Evolutionary conservation across 2,888 invertebrate genomes (phyloP).

Genomic region (Allygus modestus): DNA sequence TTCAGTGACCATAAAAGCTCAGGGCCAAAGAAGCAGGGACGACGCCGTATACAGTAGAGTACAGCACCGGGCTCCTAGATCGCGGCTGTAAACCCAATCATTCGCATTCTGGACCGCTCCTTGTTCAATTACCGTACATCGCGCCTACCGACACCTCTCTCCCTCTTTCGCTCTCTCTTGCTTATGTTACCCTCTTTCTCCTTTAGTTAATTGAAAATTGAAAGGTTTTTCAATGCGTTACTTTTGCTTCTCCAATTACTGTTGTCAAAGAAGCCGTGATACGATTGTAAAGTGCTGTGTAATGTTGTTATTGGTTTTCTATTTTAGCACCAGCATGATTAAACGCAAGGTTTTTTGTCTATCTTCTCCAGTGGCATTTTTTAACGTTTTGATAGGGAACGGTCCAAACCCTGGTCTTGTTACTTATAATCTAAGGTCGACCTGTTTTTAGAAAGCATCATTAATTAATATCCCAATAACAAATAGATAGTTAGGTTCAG

Average conservation of each 20-base stretch:
- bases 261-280: conserved; percentile 16
- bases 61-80: background rate
- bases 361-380: too few species aligned
- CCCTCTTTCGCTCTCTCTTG: background rate
- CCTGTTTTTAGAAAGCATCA: too few species aligned
- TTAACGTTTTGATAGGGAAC: too few species aligned
- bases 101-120: conserved; percentile 38
- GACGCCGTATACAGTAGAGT: background rate
- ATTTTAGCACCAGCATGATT: too few species aligned
- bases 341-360: too few species aligned
- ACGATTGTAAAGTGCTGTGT: background rate
- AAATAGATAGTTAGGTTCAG: too few species aligned
- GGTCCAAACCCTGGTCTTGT: too few species aligned
- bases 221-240: conserved; percentile 13
- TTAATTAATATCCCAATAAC: too few species aligned
- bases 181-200: background rate
- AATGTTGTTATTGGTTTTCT: background rate
- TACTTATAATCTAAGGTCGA: too few species aligned
- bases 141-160: background rate
- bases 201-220: conserved; percentile 34
- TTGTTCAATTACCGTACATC: conserved; percentile 32
- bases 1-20: too few species aligned
- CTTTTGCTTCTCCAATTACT: conserved; percentile 7
- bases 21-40: too few species aligned
- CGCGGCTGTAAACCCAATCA: conserved; percentile 37